Evolutionary conservation across 2,113 vertebrate genomes (phyloP).

Genomic region (Porphyrio hochstetteri): DNA sequence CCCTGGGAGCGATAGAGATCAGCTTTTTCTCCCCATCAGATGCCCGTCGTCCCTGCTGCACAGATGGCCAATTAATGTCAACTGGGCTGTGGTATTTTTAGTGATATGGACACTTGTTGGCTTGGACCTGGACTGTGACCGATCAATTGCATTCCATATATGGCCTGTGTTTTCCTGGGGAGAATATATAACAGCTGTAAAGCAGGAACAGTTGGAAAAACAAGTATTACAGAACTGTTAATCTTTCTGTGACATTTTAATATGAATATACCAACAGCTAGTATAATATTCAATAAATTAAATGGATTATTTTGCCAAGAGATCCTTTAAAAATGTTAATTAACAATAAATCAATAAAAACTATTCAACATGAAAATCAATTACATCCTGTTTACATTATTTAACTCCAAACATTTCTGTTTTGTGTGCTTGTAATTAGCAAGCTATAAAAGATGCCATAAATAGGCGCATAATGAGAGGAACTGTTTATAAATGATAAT

Average conservation of each 20-base stretch:
- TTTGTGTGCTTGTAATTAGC: constrained; percentile 71
- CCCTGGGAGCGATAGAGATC: not conserved
- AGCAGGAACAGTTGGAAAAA: constrained; percentile 33
- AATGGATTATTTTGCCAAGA: constrained; percentile 63
- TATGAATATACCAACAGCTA: constrained; percentile 28
- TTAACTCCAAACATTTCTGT: constrained; percentile 73
- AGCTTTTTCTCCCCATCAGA: not conserved
- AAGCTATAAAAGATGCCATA: constrained; percentile 74
- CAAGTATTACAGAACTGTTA: constrained; percentile 2
- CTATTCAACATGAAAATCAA: constrained; percentile 70
- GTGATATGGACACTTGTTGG: not conserved
- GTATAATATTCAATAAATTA: constrained; percentile 51
- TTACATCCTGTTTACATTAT: constrained; percentile 70
- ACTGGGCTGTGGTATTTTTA: constrained; percentile 1
- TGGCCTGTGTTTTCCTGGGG: not conserved
- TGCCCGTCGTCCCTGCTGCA: not conserved
- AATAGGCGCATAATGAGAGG: constrained; percentile 66
- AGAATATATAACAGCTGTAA: not conserved
- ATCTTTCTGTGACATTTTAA: constrained; percentile 12
- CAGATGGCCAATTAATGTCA: constrained; percentile 19
- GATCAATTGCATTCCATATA: not conserved
- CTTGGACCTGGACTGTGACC: not conserved
- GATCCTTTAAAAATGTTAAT: constrained; percentile 68
- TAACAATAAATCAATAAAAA: constrained; percentile 77
- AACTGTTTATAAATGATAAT: constrained; percentile 69